phyloP scores from a whole-genome alignment of 2,888 invertebrate species.

The Caenorhabditis zanzibari region DNA sequence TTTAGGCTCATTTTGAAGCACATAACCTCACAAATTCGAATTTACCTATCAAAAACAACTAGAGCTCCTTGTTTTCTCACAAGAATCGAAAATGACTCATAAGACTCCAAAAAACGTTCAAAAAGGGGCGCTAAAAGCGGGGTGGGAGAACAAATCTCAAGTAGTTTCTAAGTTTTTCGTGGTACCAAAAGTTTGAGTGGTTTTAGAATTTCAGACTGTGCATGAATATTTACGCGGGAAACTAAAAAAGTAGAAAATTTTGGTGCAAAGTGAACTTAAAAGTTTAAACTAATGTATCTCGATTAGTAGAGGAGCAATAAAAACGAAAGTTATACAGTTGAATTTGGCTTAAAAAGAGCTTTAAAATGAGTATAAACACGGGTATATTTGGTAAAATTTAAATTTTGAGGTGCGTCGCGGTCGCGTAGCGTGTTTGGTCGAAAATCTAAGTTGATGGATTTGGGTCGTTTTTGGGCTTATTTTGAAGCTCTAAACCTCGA shows the following conservation, averaged over 20 bases:
- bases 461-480: no score
- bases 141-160: no score
- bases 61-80: not conserved
- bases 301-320: not conserved
- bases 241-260: not conserved
- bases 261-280: no score
- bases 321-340: not conserved
- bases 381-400: not conserved
- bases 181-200: not conserved
- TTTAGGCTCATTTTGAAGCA: not conserved
- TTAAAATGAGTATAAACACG: not conserved
- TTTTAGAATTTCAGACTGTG: not conserved
- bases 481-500: no score
- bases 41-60: not conserved
- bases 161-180: not conserved
- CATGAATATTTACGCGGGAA: not conserved
- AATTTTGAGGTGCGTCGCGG: no score
- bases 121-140: not conserved
- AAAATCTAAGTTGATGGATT: no score
- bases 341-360: not conserved
- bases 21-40: not conserved
- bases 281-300: not conserved
- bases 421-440: no score
- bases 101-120: conserved; percentile 23
- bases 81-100: not conserved